These are phyloP conservation scores for Elgonia sp. DNA, from an alignment of 2,888 invertebrate genomes.

Conservation along the genomic window DNA sequence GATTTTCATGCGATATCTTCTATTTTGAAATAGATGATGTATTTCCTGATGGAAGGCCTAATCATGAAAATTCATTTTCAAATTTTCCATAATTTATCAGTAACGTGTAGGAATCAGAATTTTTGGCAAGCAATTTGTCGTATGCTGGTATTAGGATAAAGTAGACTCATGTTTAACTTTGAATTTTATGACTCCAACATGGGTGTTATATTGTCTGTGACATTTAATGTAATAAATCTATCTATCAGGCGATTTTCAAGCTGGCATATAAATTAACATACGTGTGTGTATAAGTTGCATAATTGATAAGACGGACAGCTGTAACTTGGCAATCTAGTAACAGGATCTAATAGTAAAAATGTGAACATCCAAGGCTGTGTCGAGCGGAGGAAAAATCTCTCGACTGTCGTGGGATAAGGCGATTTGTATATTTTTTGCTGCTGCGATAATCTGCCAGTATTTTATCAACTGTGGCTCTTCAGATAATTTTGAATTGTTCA, in stretches of 20 bases:
- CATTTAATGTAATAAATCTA: conserved; percentile 63
- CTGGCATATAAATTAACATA: conserved; percentile 56
- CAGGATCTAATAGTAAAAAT: conserved; percentile 62
- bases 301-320: conserved; percentile 71
- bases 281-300: conserved; percentile 53
- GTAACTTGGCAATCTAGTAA: conserved; percentile 61
- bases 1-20: too few species aligned
- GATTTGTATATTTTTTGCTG: conserved; percentile 31
- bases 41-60: too few species aligned
- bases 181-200: conserved; percentile 56
- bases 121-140: conserved; percentile 26
- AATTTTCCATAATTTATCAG: too few species aligned
- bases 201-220: conserved; percentile 57
- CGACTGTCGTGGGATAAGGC: conserved; percentile 37
- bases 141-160: conserved; percentile 14
- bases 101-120: not conserved
- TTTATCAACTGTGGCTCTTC: conserved; percentile 2
- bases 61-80: too few species aligned
- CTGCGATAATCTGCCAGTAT: not conserved
- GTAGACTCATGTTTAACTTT: conserved; percentile 29
- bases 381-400: conserved; percentile 39
- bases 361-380: conserved; percentile 54
- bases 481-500: conserved; percentile 15
- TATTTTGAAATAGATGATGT: too few species aligned
- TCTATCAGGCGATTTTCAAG: conserved; percentile 58